Conservation (phyloP, 2,888 invertebrate genomes). For the Ischnus inquisitorius region DNA sequence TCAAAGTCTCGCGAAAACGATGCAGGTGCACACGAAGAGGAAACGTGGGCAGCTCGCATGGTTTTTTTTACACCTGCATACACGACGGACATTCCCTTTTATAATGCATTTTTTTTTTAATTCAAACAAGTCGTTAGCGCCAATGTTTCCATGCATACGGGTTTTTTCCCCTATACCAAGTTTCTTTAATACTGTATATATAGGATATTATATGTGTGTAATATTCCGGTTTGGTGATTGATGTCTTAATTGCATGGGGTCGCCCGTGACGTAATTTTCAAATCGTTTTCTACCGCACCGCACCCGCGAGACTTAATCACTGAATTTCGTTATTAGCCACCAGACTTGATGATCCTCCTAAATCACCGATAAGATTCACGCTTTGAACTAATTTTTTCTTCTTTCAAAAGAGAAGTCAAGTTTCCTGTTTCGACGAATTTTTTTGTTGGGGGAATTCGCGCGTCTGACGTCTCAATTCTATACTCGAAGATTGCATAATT, state of each 20-base stretch:
- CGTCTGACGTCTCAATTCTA: constrained; percentile 26
- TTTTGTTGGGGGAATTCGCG: neutral
- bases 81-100: constrained; percentile 38
- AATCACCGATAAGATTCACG: constrained; percentile 33
- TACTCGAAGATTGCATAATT: constrained; percentile 66
- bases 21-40: constrained; percentile 59
- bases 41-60: constrained; percentile 34
- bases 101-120: constrained; percentile 34
- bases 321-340: constrained; percentile 17
- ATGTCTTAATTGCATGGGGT: constrained; percentile 67
- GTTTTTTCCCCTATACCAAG: constrained; percentile 20
- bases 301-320: constrained; percentile 5
- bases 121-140: constrained; percentile 65
- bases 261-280: constrained; percentile 50
- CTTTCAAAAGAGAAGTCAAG: neutral
- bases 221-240: constrained; percentile 63
- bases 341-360: neutral
- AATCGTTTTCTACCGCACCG: constrained; percentile 31
- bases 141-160: constrained; percentile 39
- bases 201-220: neutral
- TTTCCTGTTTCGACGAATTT: neutral
- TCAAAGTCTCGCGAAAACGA: constrained; percentile 7
- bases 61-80: constrained; percentile 56
- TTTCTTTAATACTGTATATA: constrained; percentile 16
- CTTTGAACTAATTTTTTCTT: neutral